Base-by-base conservation (phyloP, 2,113 vertebrate species). In the Hylia prasina region DNA sequence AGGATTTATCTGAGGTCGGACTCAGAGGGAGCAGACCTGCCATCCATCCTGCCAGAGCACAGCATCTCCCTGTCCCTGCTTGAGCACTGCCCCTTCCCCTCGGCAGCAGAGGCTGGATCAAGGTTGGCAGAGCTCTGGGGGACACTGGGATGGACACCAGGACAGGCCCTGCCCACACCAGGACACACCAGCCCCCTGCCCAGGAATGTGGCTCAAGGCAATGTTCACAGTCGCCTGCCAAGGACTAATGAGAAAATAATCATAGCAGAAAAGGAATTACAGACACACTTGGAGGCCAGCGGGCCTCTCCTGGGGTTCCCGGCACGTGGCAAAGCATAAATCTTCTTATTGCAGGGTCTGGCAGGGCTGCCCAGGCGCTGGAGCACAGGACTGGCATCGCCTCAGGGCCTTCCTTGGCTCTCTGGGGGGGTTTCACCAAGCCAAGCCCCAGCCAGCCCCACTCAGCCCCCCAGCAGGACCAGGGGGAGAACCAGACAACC, bases 1-100 rank as follows among this genome's bases (percentile, higher is more conserved):
- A 94, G 92, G 81, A 96, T 94, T 86, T 97, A 80, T 94, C 83
- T 82, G 91, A 88, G 93, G 79, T 35, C 2, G 0, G 63, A 13
- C 60, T 68, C 3, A 0, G 44, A 78, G 64, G 47, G 31, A 95
- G 61, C 31, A 42, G 58, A 42, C 7, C 42, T 12, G 6, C 61
- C 69, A 82, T 90, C 91, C 88, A 94, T 84, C 73, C 64, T 83
- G 47, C 11, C 2, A 0, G 51, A 87, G 14, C 7, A 1, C 71
- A 83, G 45, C 35, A 58, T 69, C 51, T 40, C 37, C 51, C 51
- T 5, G 6, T 58, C 24, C 31, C 37, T 2, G 8, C 69, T 71
- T 0, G 0, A 42, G 50, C 12, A 1, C 51, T 28, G 27, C 21
- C 54, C 69, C 54, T 71, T 70, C 13, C 50, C 60, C 51, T 30